These are phyloP conservation scores for Anorthoa munda DNA, from an alignment of 2,888 invertebrate species.

Conservation along the genomic window DNA sequence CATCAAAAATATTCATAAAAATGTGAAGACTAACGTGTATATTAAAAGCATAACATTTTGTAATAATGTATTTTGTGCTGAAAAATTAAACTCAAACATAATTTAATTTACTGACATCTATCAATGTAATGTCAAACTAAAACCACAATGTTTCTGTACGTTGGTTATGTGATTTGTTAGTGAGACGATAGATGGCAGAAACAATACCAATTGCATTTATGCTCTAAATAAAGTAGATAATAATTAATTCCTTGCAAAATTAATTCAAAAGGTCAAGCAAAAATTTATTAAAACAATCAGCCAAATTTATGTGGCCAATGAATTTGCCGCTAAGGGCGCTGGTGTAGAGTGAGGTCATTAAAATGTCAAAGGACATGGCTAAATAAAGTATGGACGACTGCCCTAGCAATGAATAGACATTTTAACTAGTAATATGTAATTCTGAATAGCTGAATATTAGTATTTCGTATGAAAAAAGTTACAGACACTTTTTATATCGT, in stretches of 20 bases:
- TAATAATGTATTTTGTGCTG: neutral
- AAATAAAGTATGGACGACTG: no score
- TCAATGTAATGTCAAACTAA: neutral
- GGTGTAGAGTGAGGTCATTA: no score
- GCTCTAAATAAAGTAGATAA: neutral
- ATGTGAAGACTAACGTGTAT: no score
- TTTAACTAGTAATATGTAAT: no score
- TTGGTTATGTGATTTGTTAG: neutral
- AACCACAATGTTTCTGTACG: neutral
- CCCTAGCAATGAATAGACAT: no score
- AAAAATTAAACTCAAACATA: neutral
- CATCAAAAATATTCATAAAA: neutral
- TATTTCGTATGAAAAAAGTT: no score
- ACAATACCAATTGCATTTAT: neutral
- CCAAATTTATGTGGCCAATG: no score
- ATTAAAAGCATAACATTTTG: neutral
- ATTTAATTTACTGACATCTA: conserved; percentile 26
- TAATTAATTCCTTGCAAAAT: neutral
- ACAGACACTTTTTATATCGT: no score
- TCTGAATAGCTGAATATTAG: no score
- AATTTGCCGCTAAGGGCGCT: no score
- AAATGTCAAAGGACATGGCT: no score
- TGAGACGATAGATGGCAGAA: conserved; percentile 34
- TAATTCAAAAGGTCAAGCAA: neutral
- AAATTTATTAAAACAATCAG: no score